These are phyloP conservation scores for Sphecodes monilicornis DNA, from an alignment of 2,888 invertebrate genomes.

Conservation along the genomic window DNA sequence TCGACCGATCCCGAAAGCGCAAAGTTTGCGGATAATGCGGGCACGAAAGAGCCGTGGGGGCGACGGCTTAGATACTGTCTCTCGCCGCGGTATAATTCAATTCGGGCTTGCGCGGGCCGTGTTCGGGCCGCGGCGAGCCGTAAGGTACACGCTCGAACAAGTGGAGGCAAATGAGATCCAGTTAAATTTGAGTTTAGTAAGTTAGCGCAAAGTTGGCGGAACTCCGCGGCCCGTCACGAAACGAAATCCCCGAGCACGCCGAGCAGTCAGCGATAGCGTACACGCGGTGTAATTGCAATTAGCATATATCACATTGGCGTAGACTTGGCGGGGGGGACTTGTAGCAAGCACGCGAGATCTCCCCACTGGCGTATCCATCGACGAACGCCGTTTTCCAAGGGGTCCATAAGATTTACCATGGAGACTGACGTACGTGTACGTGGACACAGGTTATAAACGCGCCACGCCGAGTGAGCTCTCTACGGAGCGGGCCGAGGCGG, in stretches of 20 bases:
- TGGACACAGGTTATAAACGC: conserved; percentile 12
- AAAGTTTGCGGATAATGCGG: neutral
- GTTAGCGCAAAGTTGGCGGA: conserved; percentile 77
- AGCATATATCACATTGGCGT: conserved; percentile 81
- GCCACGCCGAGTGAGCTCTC: neutral
- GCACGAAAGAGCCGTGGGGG: neutral
- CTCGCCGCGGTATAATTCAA: neutral
- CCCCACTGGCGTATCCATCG: conserved; percentile 67
- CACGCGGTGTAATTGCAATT: conserved; percentile 83
- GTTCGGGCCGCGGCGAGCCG: neutral
- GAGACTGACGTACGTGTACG: conserved; percentile 6
- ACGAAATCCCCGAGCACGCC: conserved; percentile 51
- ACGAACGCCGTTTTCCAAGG: neutral
- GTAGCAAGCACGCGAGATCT: conserved; percentile 72
- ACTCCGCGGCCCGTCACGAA: conserved; percentile 68
- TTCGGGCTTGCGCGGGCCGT: neutral
- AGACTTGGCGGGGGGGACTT: conserved; percentile 44
- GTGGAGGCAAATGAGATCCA: conserved; percentile 73
- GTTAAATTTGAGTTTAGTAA: conserved; percentile 78
- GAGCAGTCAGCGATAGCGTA: conserved; percentile 72
- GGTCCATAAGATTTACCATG: neutral
- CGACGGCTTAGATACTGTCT: neutral
- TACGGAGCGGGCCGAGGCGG: neutral
- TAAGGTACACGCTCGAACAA: conserved; percentile 61
- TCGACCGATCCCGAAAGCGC: conserved; percentile 8